Evolutionary conservation across 2,888 invertebrate species (phyloP).

Genomic region (Cryptocephalus primarius): DNA sequence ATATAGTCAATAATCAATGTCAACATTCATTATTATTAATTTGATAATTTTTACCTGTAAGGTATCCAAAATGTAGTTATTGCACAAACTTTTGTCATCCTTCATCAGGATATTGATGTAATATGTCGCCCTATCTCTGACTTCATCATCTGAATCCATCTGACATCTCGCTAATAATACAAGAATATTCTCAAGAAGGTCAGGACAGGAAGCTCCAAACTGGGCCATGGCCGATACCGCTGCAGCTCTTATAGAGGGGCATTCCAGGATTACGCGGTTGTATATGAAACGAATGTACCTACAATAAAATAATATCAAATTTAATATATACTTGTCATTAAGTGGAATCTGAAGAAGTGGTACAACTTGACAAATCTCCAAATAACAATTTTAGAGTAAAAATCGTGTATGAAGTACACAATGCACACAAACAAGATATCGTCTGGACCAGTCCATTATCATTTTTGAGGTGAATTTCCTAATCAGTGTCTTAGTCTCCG

Average conservation of each 20-base stretch:
- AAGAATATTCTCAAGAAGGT: conserved; percentile 73
- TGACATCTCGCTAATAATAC: conserved; percentile 77
- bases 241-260: conserved; percentile 89
- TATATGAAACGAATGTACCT: conserved; percentile 76
- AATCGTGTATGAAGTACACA: neutral
- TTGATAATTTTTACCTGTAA: conserved; percentile 40
- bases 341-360: too few species aligned
- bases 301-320: conserved; percentile 10
- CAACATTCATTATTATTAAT: too few species aligned
- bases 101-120: conserved; percentile 77
- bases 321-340: too few species aligned
- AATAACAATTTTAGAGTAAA: too few species aligned
- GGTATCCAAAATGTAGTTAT: conserved; percentile 66
- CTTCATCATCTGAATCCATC: conserved; percentile 97
- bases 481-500: too few species aligned
- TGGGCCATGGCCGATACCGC: conserved; percentile 96
- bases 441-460: too few species aligned
- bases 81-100: conserved; percentile 56
- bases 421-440: too few species aligned
- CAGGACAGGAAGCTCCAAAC: conserved; percentile 92
- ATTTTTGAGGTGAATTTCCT: too few species aligned
- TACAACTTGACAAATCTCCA: too few species aligned
- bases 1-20: too few species aligned
- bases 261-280: conserved; percentile 90
- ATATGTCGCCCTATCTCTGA: conserved; percentile 94